A percentile compares a stretch with the other conserved stretches of the same genome.
Conservation (phyloP, 1,140 invertebrate species). For the Drosophila tristis region DNA sequence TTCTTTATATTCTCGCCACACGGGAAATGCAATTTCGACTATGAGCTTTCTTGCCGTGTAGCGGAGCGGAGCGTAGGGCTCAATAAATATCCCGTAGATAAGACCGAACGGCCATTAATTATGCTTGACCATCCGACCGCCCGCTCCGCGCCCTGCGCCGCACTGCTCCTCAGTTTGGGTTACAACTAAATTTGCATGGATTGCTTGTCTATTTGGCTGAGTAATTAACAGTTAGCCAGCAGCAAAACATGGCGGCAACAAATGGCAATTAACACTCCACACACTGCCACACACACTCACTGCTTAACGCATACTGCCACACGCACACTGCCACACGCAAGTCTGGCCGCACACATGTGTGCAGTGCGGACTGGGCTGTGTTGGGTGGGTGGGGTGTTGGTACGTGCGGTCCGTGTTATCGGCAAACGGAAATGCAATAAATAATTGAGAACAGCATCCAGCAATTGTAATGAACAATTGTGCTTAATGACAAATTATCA, state of each 20-base stretch:
- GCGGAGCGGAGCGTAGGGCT: slow-evolving; percentile 4
- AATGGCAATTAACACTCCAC: slow-evolving; percentile 68
- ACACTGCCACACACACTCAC: slow-evolving; percentile 4
- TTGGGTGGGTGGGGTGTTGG: background rate
- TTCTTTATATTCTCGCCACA: no score
- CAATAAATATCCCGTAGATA: slow-evolving; percentile 39
- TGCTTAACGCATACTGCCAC: no score
- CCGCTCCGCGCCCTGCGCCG: background rate
- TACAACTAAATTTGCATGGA: slow-evolving; percentile 55
- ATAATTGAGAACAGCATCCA: slow-evolving; percentile 52
- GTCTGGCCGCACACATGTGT: slow-evolving; percentile 23
- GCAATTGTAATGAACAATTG: slow-evolving; percentile 59
- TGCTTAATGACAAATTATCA: slow-evolving; percentile 67
- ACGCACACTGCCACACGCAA: slow-evolving; percentile 15
- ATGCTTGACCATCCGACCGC: slow-evolving; percentile 13
- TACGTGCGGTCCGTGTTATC: slow-evolving; percentile 36
- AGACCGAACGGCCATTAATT: slow-evolving; percentile 36
- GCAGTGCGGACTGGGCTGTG: background rate
- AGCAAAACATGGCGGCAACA: slow-evolving; percentile 64
- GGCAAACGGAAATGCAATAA: slow-evolving; percentile 70
- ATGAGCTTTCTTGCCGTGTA: no score
- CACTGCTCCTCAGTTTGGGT: slow-evolving; percentile 16
- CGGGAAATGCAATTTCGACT: background rate
- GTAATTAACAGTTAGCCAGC: slow-evolving; percentile 69
- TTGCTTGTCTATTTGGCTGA: slow-evolving; percentile 50